Evolutionary conservation across 2,113 vertebrate species (phyloP).

Genomic region (Silurus asotus): DNA sequence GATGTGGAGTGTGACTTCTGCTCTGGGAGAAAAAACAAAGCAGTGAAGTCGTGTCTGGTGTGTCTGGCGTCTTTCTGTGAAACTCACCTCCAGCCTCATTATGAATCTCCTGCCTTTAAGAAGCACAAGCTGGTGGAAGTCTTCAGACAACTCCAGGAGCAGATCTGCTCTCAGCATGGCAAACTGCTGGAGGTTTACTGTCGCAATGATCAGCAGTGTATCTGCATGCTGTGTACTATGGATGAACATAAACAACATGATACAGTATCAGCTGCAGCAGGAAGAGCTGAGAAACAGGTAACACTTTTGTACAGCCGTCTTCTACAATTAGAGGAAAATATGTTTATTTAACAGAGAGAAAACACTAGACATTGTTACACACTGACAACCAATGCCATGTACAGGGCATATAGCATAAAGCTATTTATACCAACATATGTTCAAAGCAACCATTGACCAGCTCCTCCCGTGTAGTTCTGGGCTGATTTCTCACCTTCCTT

Average conservation of each 20-base stretch:
- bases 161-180: conserved; percentile 23
- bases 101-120: not conserved
- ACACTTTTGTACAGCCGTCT: not conserved
- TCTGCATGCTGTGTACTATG: conserved; percentile 24
- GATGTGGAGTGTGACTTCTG: not conserved
- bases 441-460: too few relatives aligned
- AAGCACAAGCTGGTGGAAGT: conserved; percentile 5
- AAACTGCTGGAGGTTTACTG: conserved; percentile 37
- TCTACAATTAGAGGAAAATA: too few relatives aligned
- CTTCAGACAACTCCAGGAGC: conserved; percentile 20
- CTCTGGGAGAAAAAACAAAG: not conserved
- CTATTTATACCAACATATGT: too few relatives aligned
- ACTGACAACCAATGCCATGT: too few relatives aligned
- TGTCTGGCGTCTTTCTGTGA: too few relatives aligned
- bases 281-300: not conserved
- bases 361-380: too few relatives aligned
- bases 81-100: too few relatives aligned
- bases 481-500: too few relatives aligned
- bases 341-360: too few relatives aligned
- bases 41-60: not conserved
- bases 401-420: too few relatives aligned
- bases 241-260: conserved; percentile 12
- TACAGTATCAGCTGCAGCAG: too few relatives aligned
- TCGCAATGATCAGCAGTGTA: conserved; percentile 5
- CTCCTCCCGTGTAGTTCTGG: too few relatives aligned